Base-by-base conservation (phyloP, 2,113 vertebrate species). In the Oenanthe melanoleuca region DNA sequence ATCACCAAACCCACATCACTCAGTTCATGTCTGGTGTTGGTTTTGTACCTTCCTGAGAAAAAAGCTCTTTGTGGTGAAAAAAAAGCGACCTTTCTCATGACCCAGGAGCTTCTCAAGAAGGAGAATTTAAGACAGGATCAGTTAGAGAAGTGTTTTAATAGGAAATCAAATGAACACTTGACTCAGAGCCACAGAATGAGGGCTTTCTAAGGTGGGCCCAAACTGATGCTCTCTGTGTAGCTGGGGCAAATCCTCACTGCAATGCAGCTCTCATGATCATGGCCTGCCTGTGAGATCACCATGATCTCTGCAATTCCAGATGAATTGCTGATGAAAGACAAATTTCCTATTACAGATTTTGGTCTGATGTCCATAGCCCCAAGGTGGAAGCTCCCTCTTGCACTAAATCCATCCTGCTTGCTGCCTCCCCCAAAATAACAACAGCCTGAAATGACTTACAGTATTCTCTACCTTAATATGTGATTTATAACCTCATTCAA, bases 191-290 rank as follows among this genome's bases (percentile, higher is more conserved):
- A 49, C 8, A 53, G 60, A 29, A 53, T 12, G 14, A 80, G 44
- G 52, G 25, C 23, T 74, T 74, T 47, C 28, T 37, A 24, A 28
- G 4, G 3, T 25, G 15, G 21, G 20, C 8, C 65, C 34, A 78
- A n/a, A 29, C 8, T 29, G 63, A 21, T 37, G 14, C 3, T 64
- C 37, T 42, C 67, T 77, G 31, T 2, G 1, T 9, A 31, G n/a
- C 23, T 49, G 42, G 49, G 37, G 31, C 15, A 8, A 0, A 15
- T 18, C 42, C 42, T 37, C 26, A 14, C 3, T 86, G 57, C 28
- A 37, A 6, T 23, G 4, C 7, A 6, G 12, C 12, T 57, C 14
- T 20, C 14, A 8, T n/a, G 11, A 8, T 14, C 37, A 12, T 1
- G 13, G 79, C 50, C 80, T 94, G 42, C 45, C 55, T 16, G 17